Conservation (phyloP, 2,113 vertebrate genomes). For the Erinaceus europaeus region DNA sequence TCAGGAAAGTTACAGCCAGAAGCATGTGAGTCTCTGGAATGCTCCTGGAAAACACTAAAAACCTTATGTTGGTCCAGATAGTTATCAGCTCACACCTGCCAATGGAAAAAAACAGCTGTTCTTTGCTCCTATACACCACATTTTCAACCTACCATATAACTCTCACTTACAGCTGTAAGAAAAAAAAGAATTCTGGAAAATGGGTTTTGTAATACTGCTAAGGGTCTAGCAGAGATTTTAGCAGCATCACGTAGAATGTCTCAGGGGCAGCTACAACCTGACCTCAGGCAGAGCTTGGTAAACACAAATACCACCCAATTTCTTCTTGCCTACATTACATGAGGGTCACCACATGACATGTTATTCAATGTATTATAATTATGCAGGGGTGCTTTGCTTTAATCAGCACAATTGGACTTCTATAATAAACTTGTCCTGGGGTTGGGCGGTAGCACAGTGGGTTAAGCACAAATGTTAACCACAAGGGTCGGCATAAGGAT, state of each 20-base stretch:
- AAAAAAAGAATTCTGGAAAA: not conserved
- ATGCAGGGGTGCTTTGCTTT: too few species aligned
- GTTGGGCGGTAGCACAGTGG: too few species aligned
- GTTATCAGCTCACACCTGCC: not conserved
- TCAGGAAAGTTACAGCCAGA: not conserved
- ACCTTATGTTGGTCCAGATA: not conserved
- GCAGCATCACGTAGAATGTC: too few species aligned
- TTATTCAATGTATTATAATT: not conserved
- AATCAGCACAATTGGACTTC: too few species aligned
- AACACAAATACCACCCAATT: not conserved
- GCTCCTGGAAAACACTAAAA: not conserved
- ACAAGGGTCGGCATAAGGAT: too few species aligned
- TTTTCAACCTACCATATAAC: not conserved
- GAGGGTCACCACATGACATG: not conserved
- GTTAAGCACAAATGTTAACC: too few species aligned
- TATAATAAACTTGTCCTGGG: too few species aligned
- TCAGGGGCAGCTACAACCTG: not conserved
- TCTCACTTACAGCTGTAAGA: not conserved
- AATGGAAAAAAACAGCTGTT: not conserved
- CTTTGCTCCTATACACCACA: not conserved
- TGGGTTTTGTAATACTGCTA: too few species aligned
- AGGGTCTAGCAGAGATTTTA: not conserved
- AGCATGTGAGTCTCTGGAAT: not conserved
- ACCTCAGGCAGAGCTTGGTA: rapidly evolving
- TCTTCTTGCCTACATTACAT: not conserved